These are phyloP conservation scores for Leucoraja ocellata DNA, from an alignment of 2,797 vertebrate species.

Conservation along the genomic window DNA sequence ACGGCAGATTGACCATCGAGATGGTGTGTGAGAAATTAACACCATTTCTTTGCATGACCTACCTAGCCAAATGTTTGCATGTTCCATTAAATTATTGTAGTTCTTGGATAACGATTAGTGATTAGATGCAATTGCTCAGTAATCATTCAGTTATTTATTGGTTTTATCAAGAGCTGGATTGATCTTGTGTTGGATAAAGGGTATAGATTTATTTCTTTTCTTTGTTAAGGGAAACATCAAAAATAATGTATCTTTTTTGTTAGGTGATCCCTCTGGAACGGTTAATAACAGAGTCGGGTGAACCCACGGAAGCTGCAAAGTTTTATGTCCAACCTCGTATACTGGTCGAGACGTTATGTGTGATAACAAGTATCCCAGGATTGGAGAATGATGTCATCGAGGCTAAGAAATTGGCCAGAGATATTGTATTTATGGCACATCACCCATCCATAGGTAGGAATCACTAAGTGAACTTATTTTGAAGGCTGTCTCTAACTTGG, in stretches of 20 bases:
- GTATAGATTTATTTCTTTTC: not conserved
- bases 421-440: constrained; percentile 75
- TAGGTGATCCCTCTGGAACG: constrained; percentile 74
- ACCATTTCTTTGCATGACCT: too few relatives aligned
- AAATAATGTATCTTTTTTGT: not conserved
- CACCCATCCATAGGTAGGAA: constrained; percentile 82
- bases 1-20: not conserved
- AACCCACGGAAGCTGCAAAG: constrained; percentile 74
- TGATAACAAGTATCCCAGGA: constrained; percentile 70
- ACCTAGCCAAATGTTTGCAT: not conserved
- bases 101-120: not conserved
- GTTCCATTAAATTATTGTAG: not conserved
- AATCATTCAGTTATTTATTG: not conserved
- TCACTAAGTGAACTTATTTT: not conserved
- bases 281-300: constrained; percentile 73
- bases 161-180: not conserved
- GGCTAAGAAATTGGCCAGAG: constrained; percentile 74
- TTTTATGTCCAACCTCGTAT: constrained; percentile 69
- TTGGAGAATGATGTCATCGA: constrained; percentile 66
- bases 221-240: not conserved
- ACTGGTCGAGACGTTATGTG: constrained; percentile 72
- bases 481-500: not conserved
- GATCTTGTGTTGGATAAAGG: not conserved
- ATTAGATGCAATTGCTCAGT: not conserved
- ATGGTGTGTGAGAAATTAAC: not conserved